phyloP scores from a whole-genome alignment of 2,888 invertebrate species.

The Mesorhabditis spiculigera region DNA sequence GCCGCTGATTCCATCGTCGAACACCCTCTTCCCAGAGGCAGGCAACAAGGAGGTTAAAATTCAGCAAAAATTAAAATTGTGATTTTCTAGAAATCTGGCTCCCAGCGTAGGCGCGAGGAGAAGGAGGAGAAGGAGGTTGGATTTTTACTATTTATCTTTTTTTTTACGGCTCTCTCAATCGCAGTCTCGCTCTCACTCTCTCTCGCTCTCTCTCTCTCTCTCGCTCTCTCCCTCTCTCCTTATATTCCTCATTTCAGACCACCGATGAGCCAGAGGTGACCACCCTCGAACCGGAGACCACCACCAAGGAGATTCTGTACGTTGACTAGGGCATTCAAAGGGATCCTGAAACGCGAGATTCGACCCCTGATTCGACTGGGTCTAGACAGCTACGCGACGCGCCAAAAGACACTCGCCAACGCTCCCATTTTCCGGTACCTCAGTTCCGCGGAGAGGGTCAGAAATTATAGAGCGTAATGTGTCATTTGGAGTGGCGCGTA shows the following conservation, averaged over 20 bases:
- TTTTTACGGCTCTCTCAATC: background rate
- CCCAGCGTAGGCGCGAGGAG: background rate
- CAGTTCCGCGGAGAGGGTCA: too few relatives aligned
- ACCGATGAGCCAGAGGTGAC: background rate
- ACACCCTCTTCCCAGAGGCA: conserved; percentile 2
- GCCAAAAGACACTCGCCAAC: too few relatives aligned
- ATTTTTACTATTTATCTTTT: background rate
- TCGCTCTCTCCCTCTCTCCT: too few relatives aligned
- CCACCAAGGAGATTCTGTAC: background rate
- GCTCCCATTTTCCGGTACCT: too few relatives aligned
- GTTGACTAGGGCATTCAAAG: background rate
- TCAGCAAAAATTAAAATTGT: too few relatives aligned
- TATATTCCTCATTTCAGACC: too few relatives aligned
- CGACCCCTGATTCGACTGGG: background rate
- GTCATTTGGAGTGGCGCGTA: too few relatives aligned
- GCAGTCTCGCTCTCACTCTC: background rate
- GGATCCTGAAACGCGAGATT: background rate
- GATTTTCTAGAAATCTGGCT: background rate
- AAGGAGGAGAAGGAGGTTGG: background rate
- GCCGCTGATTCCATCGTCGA: background rate
- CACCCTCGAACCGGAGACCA: background rate
- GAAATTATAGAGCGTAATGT: too few relatives aligned
- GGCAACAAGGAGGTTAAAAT: background rate
- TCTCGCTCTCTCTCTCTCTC: too few relatives aligned
- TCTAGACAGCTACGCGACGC: too few relatives aligned